These are phyloP conservation scores for Ceratina japonica DNA, from an alignment of 1,140 invertebrate genomes.

Conservation along the genomic window DNA sequence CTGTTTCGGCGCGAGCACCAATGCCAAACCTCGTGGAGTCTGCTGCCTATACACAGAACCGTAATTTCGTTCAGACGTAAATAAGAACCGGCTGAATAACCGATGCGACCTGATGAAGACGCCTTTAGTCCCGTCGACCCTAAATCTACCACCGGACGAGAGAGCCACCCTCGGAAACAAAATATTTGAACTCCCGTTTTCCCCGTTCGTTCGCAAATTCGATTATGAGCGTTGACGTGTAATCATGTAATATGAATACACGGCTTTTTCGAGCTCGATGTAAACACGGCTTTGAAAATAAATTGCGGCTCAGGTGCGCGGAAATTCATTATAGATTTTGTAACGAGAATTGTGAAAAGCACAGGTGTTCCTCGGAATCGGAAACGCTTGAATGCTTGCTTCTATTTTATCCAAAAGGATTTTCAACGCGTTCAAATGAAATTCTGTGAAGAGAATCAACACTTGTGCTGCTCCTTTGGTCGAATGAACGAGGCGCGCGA, in stretches of 20 bases:
- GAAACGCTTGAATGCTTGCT: background rate
- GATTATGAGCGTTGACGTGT: too few species aligned
- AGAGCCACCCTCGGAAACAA: too few species aligned
- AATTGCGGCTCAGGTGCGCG: background rate
- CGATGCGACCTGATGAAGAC: constrained; percentile 27
- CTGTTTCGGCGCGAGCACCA: background rate
- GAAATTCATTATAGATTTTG: background rate
- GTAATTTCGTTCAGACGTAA: constrained; percentile 31
- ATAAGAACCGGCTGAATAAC: constrained; percentile 46
- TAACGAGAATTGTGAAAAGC: background rate
- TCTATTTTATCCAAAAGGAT: constrained; percentile 10
- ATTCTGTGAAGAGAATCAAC: background rate
- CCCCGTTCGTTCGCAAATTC: background rate
- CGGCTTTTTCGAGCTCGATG: too few species aligned
- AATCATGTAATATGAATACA: too few species aligned
- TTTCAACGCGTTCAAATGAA: too few species aligned
- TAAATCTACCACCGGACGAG: too few species aligned
- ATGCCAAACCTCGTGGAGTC: constrained; percentile 31
- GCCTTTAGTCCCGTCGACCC: constrained; percentile 18
- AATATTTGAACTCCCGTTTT: too few species aligned
- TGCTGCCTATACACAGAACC: background rate
- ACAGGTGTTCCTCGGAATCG: too few species aligned
- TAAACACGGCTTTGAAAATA: background rate
- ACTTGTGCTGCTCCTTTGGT: background rate
- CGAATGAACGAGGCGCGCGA: too few species aligned